Percentiles rank a stretch among this genome's conserved stretches.
phyloP scores from a whole-genome alignment of 2,113 vertebrate species.

The Edolisoma coerulescens region DNA sequence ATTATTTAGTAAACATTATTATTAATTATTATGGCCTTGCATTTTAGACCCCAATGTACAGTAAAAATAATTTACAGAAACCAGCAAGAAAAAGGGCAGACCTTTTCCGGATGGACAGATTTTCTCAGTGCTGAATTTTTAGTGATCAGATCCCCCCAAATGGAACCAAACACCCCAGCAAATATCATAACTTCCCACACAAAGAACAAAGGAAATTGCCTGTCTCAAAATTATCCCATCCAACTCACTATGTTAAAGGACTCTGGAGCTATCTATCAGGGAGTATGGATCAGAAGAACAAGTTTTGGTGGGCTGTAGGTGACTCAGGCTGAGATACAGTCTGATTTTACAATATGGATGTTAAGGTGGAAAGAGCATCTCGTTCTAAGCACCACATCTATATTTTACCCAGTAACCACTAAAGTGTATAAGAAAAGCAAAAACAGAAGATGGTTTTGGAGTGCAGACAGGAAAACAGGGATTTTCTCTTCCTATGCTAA shows the following conservation, averaged over 20 bases:
- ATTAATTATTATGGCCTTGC: neutral
- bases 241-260: neutral
- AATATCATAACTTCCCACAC: neutral
- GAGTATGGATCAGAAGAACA: neutral
- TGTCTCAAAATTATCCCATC: neutral
- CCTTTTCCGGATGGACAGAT: neutral
- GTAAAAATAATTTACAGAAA: neutral
- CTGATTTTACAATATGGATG: neutral
- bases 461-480: neutral
- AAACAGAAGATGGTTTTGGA: neutral
- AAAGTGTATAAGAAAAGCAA: neutral
- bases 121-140: neutral
- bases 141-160: neutral
- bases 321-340: neutral
- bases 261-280: neutral
- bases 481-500: neutral
- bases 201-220: neutral
- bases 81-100: neutral
- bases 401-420: neutral
- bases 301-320: neutral
- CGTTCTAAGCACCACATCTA: neutral
- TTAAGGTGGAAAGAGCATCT: neutral
- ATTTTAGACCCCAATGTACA: neutral
- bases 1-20: neutral
- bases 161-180: neutral